Conservation (phyloP, 1,140 invertebrate genomes). For the Alviniconcha marisindica region DNA sequence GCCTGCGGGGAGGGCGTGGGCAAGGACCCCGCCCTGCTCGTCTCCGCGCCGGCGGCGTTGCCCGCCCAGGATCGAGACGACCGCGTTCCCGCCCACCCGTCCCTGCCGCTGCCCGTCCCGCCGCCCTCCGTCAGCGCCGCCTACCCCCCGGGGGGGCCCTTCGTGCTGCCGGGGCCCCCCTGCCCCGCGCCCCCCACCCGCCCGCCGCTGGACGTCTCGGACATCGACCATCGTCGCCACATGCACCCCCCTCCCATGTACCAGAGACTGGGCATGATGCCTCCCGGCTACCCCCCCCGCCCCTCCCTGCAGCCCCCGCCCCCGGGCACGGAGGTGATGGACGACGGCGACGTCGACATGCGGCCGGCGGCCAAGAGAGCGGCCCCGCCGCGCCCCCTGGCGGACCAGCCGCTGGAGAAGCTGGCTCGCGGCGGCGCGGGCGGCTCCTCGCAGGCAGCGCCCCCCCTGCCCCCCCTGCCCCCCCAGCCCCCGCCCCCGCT, state of each 20-base stretch:
- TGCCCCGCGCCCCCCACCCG: conserved; percentile 6
- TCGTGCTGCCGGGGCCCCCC: not conserved
- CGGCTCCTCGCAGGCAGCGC: conserved; percentile 9
- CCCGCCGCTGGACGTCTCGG: conserved; percentile 4
- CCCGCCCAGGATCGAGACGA: conserved; percentile 39
- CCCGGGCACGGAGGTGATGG: conserved; percentile 39
- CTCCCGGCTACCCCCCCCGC: not conserved
- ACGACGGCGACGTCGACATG: conserved; percentile 30
- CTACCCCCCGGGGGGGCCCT: not conserved
- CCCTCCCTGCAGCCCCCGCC: conserved; percentile 41
- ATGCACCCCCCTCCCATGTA: not conserved
- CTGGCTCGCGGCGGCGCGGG: not conserved
- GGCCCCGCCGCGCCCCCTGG: not conserved
- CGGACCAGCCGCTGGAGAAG: not conserved
- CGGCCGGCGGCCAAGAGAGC: not conserved
- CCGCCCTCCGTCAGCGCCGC: conserved; percentile 34
- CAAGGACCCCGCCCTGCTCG: conserved; percentile 41
- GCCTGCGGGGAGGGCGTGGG: conserved; percentile 15
- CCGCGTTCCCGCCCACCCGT: conserved; percentile 32
- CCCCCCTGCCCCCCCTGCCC: conserved; percentile 39
- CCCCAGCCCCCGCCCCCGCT: conserved; percentile 42
- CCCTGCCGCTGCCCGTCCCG: conserved; percentile 30
- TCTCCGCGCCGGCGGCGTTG: not conserved
- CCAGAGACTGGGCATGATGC: not conserved
- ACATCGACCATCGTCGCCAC: conserved; percentile 28